Evolutionary conservation across 2,113 vertebrate species (phyloP).

Genomic region (Benitochromis conjunctus): DNA sequence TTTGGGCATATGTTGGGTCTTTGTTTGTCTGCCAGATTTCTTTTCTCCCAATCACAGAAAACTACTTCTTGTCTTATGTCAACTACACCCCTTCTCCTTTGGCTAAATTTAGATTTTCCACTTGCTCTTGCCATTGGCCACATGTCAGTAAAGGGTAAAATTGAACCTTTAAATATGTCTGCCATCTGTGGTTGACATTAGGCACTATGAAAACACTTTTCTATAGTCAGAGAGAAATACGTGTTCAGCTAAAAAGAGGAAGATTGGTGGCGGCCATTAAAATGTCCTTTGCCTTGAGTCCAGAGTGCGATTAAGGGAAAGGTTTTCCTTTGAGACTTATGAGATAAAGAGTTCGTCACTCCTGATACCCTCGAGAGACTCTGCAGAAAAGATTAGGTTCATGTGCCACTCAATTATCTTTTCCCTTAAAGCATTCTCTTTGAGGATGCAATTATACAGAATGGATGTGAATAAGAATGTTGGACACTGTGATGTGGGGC

Average conservation of each 20-base stretch:
- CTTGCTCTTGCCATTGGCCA: background rate
- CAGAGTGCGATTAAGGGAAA: conserved; percentile 48
- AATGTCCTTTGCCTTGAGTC: conserved; percentile 26
- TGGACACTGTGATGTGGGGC: conserved; percentile 40
- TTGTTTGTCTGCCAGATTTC: background rate
- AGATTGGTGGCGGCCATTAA: conserved; percentile 5
- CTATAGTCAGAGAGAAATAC: background rate
- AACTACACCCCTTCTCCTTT: background rate
- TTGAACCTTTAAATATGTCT: background rate
- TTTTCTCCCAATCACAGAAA: background rate
- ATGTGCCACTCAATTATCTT: conserved; percentile 65
- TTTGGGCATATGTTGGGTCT: background rate
- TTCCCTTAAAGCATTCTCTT: conserved; percentile 58
- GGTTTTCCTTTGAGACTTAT: conserved; percentile 40
- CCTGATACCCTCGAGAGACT: conserved; percentile 39
- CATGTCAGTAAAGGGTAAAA: background rate
- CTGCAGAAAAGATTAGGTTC: conserved; percentile 57
- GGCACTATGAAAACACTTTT: background rate
- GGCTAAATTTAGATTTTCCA: background rate
- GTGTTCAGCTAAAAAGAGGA: conserved; percentile 2
- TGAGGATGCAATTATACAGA: conserved; percentile 60
- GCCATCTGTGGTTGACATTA: background rate
- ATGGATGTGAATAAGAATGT: conserved; percentile 47
- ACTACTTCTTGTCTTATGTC: background rate
- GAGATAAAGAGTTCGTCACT: conserved; percentile 58